Evolutionary conservation across 2,113 vertebrate genomes (phyloP), one percentile per base, ranked within the genome.

Genomic region (Forbesichthys agassizii): DNA sequence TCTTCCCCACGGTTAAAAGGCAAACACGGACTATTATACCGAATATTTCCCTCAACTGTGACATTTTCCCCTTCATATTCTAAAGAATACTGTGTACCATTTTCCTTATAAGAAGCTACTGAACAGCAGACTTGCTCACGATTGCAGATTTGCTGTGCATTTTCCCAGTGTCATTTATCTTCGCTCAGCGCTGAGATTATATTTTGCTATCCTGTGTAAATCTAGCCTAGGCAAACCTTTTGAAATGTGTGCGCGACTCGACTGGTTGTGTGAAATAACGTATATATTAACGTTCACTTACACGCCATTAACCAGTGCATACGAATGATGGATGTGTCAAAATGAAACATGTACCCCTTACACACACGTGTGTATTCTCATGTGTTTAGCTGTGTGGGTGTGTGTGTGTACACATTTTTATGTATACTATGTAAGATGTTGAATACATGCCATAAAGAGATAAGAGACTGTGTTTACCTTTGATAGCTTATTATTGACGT

Each of bases 381-480:
- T 48, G n/a, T 53, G 14, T 9, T 11, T 54, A 11, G 9, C 12
- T 53, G 63, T 53, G 27, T 36, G 48, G n/a, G 62, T 52, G 48
- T 64, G 48, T 33, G 48, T 51, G 20, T 33, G 62, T 64, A 11
- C 52, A 49, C 6, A 11, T 33, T 12, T 52, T 13, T 36, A 51
- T 64, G 48, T 63, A 33, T 33, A 49, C 16, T 27, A 12, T 64
- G 61, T 64, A 51, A 5, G 18, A 51, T 66, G 49, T 64, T 51
- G 48, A 52, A 64, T 36, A 66, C 51, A 54, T 66, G 64, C 64
- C 64, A 53, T 66, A 42, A 54, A 54, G 64, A 66, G 64, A 66
- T 66, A 66, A 16, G 51, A 66, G 49, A 61, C 60, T 55, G 36
- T 61, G 66, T 70, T 70, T 63, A 58, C 49, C 51, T 63, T 48